A percentile compares a stretch with the other conserved stretches of the same genome.
phyloP scores from a whole-genome alignment of 2,888 invertebrate species.

The Tricholauxania praeusta region DNA sequence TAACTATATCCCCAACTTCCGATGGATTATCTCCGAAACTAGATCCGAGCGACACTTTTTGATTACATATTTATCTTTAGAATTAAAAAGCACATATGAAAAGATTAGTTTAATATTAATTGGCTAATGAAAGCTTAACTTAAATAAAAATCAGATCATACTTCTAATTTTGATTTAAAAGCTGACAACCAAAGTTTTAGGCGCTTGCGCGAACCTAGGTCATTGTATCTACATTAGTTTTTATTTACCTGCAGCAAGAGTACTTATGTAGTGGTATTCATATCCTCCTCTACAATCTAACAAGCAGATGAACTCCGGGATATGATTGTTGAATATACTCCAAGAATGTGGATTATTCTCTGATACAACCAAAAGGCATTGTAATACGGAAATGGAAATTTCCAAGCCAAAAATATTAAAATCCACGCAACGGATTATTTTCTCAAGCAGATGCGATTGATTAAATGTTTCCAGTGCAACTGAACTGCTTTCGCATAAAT shows the following conservation, averaged over 20 bases:
- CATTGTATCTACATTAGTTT: not conserved
- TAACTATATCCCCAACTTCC: no score
- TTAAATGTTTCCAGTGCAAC: constrained; percentile 76
- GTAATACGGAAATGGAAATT: constrained; percentile 72
- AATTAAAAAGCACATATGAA: no score
- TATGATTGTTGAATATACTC: constrained; percentile 69
- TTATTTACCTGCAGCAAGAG: constrained; percentile 69
- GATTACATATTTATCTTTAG: no score
- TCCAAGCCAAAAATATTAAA: constrained; percentile 72
- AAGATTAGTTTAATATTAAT: no score
- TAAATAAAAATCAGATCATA: no score
- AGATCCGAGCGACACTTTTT: no score
- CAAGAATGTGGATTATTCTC: constrained; percentile 77
- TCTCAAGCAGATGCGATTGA: constrained; percentile 73
- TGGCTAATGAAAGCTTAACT: no score
- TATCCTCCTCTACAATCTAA: constrained; percentile 62
- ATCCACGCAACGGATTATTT: constrained; percentile 74
- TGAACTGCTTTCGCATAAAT: constrained; percentile 77
- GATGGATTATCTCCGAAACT: no score
- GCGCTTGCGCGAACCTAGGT: no score
- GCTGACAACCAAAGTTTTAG: no score
- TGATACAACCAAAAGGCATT: constrained; percentile 78
- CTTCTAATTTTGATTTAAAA: no score
- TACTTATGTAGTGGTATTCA: constrained; percentile 69
- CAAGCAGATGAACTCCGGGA: constrained; percentile 68